Evolutionary conservation across 2,797 vertebrate genomes (phyloP), one percentile per base, ranked within the genome.

Genomic region (Ctenosaura bakeri): DNA sequence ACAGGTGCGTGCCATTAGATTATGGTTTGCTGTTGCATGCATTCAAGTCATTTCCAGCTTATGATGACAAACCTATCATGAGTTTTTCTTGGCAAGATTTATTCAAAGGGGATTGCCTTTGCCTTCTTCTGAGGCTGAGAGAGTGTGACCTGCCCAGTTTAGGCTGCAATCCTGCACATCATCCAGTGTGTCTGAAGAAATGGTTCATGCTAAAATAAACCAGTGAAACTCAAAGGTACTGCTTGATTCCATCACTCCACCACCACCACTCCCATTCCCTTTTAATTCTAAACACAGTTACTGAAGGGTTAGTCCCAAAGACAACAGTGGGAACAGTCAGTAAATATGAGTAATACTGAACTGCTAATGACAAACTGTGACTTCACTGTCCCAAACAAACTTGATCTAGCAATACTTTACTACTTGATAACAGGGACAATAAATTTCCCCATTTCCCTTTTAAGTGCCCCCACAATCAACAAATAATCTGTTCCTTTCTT

Each of bases 401-500:
- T 26, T 91, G 87, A 92, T 22, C 22, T 71, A 22, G 32, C 90
- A 87, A 91, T 74, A 89, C 6, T 90, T 38, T 89, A 62, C 64
- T 89, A 83, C 24, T 80, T 79, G 77, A 88, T 64, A 78, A 46
- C 0, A 90, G 16, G 42, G 26, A 32, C 46, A 93, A 94, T 92
- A 89, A 22, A 59, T 90, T 92, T 92, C 20, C 80, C 38, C 32
- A 79, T 92, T 95, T 91, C 78, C 73, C 18, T 80, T 91, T 71
- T 86, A 89, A 89, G 32, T 87, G 35, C 64, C 26, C 56, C 29
- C 42, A 82, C 71, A 59, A 56, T 14, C 35, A 87, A 78, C 50
- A 93, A 95, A 92, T 90, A 94, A 93, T 84, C n/a, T 42, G 85
- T 38, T 54, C 2, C 89, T 85, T 90, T 94, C 90, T 93, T 95